Base-by-base conservation (phyloP, 2,888 invertebrate species). In the Agapostemon virescens region DNA sequence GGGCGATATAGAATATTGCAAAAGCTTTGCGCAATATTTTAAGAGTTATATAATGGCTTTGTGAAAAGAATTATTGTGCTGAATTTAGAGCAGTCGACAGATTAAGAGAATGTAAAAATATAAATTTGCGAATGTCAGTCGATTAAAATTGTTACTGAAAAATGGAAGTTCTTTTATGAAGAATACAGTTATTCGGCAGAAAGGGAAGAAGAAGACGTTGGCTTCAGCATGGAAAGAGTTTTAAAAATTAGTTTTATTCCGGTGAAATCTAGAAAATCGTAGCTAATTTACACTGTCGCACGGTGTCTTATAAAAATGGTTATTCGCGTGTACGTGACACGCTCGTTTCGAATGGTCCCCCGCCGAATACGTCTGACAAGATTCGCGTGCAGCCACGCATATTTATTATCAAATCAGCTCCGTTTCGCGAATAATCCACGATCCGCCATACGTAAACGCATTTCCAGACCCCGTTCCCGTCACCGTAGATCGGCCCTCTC, bases 361-460 rank as follows among this genome's bases (percentile, higher is more conserved):
- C 61, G 49, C 30, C n/a, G 36, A 42, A 40, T 36, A 30, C 76
- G 38, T 40, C 52, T 26, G 23, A 20, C 67, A 64, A 55, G 64
- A 45, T 55, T 49, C 55, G 49, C 75, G 20, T 74, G 69, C 73
- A 72, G 68, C 30, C 73, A 66, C 79, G 74, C 69, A 81, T 84
- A 84, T 84, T 87, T 87, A 85, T 84, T 79, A 84, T 82, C 82
- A 81, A 82, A 87, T 84, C 84, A 74, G 72, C 71, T 75, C 74
- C 82, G 77, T 86, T 78, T 74, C 63, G n/a, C 72, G 76, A 69
- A 86, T 86, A 86, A 86, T 83, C 83, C 81, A 74, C 77, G 81
- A 86, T 86, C 83, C 73, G 45, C 61, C 64, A 67, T 68, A 76
- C 72, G 72, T 66, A 70, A 73, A 64, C 73, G 82, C 72, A 70